phyloP scores from a whole-genome alignment of 2,888 invertebrate species.

The Napeogenes sylphis region DNA sequence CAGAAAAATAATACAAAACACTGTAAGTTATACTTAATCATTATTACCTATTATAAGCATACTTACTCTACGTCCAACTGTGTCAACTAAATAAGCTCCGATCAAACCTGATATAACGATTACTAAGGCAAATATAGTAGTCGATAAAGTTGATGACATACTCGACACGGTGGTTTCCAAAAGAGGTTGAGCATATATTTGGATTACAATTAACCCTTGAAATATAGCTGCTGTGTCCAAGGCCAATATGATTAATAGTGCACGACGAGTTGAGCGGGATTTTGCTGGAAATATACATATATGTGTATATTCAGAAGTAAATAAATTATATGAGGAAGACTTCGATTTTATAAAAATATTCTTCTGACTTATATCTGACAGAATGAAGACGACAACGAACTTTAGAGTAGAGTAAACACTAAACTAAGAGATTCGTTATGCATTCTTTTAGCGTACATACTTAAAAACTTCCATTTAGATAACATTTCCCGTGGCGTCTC shows the following conservation, averaged over 20 bases:
- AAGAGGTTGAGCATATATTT: conserved; percentile 59
- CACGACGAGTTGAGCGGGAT: conserved; percentile 50
- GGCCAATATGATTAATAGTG: conserved; percentile 40
- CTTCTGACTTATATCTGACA: background rate
- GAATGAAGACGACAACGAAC: too few species aligned
- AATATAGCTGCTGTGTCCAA: conserved; percentile 48
- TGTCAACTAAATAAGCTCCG: conserved; percentile 53
- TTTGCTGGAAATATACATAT: conserved; percentile 42
- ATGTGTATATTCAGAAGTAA: background rate
- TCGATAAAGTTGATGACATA: conserved; percentile 50
- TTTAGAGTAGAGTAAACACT: too few species aligned
- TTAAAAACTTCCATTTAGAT: conserved; percentile 47
- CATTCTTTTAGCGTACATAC: conserved; percentile 40
- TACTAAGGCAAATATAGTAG: conserved; percentile 47
- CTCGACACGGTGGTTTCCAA: conserved; percentile 52
- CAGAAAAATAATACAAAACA: background rate
- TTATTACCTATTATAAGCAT: background rate
- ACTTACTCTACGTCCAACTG: conserved; percentile 54
- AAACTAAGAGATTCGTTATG: too few species aligned
- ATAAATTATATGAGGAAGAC: background rate
- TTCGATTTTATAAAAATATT: background rate
- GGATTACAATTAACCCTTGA: conserved; percentile 57
- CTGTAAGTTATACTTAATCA: background rate
- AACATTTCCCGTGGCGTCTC: conserved; percentile 36
- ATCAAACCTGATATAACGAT: conserved; percentile 42